Evolutionary conservation across 1,140 invertebrate genomes (phyloP), one percentile per base, ranked within the genome.

Genomic region (Holotrichia oblita): DNA sequence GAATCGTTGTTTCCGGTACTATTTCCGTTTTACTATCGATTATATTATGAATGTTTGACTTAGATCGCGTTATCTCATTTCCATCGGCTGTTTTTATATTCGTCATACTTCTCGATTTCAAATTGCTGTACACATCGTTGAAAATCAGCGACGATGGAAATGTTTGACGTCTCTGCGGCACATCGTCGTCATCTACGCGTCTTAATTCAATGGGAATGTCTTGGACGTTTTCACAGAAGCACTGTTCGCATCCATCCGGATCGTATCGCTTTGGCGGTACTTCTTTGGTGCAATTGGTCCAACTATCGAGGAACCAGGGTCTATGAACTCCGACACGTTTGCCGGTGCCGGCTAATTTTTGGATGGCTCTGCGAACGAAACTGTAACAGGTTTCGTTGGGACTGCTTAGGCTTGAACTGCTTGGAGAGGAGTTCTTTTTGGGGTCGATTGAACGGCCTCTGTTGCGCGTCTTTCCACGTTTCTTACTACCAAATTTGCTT

Each of bases 341-440:
- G 14, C 92, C 92, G 0, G 93, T 91, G 0, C 94, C 93, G 10
- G 95, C 94, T 27, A 96, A 86, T 89, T 95, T 94, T 90, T 97
- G 95, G 44, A 98, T 90, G 6, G 96, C 96, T 82, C 95, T 90
- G 69, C 96, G 90, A 4, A 98, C 95, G 85, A 97, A 98, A 84
- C 95, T 97, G 87, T 98, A 98, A 85, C 96, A 98, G 6, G 95
- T 96, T 88, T 97, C 96, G 83, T 96, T 97, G 4, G 96, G 96
- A 81, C 94, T 96, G 34, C 95, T 96, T 2, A 97, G 89, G 80
- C 95, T 95, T 27, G 94, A 95, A 73, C 93, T 94, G 80, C 93
- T 94, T 40, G 93, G 93, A 0, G 94, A 96, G 42, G 86, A 89
- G 83, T 85, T 90, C 81, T 85, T 79, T 85, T 81, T 88, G 40